Conservation (phyloP, 2,113 vertebrate species). For the Dascyllus trimaculatus region DNA sequence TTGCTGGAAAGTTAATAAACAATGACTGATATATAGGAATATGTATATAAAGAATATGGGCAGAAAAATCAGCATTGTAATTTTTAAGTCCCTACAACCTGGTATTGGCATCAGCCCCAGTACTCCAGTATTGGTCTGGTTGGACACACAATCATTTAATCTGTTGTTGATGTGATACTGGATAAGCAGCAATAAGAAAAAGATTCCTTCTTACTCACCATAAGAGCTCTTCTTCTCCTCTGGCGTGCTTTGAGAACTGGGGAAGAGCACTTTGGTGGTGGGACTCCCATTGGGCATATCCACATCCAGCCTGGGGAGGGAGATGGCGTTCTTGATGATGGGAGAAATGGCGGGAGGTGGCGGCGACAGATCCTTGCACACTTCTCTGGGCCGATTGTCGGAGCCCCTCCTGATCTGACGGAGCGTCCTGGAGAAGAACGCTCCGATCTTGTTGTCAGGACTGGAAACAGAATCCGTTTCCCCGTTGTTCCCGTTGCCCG, state of each 20-base stretch:
- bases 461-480: constrained; percentile 79
- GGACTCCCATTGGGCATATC: constrained; percentile 82
- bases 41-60: no score
- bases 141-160: no score
- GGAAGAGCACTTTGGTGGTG: constrained; percentile 86
- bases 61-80: no score
- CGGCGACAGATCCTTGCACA: constrained; percentile 82
- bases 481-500: constrained; percentile 64
- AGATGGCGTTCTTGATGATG: constrained; percentile 97
- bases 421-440: constrained; percentile 91
- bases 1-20: no score
- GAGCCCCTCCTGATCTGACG: constrained; percentile 89
- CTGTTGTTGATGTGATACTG: neutral
- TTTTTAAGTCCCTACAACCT: no score
- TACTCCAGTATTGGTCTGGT: no score
- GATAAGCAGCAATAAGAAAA: neutral
- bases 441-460: constrained; percentile 82
- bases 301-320: constrained; percentile 90
- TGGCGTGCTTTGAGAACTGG: constrained; percentile 82
- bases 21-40: no score
- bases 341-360: constrained; percentile 91
- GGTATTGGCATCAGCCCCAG: no score
- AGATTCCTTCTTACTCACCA: constrained; percentile 81
- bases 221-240: constrained; percentile 87
- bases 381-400: constrained; percentile 75